Evolutionary conservation across 2,797 vertebrate genomes (phyloP), one percentile per base, ranked within the genome.

Genomic region (Gallirallus australis): DNA sequence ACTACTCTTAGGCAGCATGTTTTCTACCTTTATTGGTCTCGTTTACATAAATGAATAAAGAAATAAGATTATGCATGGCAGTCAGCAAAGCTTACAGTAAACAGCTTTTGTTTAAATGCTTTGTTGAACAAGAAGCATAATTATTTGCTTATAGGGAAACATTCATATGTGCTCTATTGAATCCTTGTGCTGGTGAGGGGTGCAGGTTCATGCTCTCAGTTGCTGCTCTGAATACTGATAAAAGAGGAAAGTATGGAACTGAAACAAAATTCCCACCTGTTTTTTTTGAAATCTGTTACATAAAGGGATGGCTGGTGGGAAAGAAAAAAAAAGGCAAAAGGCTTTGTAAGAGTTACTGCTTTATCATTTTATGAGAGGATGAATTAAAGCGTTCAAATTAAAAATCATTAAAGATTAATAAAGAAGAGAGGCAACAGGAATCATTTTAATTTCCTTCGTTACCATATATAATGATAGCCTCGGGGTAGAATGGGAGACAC

Each of bases 351-450:
- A 79, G 82, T 73, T 77, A 78, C 48, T 87, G n/a, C 42, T 76
- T 89, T 88, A 65, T 90, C 42, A n/a, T 63, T 96, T 42, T 54
- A 70, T 54, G 50, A 88, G 86, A 86, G 76, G 53, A 61, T 70
- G 31, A 59, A 95, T 95, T 91, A 89, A 93, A 70, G 35, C 39
- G 80, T 91, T 86, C 52, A 82, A 81, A 93, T 96, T 94, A 96
- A 94, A 96, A 95, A 72, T 72, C 31, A 73, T 92, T 94, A 76
- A 94, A 93, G 40, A 94, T 95, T 91, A 88, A 96, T 96, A 95
- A 81, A 91, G 70, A 80, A 93, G 50, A 70, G 48, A 90, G 48
- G 77, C 75, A 95, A 79, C 54, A 94, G 82, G 84, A 96, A 92
- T 65, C 0, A 68, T 89, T 96, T 91, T 81, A 57, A 91, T 96